These are phyloP conservation scores for Sarcophaga variegata DNA, from an alignment of 2,888 invertebrate genomes.

Conservation along the genomic window DNA sequence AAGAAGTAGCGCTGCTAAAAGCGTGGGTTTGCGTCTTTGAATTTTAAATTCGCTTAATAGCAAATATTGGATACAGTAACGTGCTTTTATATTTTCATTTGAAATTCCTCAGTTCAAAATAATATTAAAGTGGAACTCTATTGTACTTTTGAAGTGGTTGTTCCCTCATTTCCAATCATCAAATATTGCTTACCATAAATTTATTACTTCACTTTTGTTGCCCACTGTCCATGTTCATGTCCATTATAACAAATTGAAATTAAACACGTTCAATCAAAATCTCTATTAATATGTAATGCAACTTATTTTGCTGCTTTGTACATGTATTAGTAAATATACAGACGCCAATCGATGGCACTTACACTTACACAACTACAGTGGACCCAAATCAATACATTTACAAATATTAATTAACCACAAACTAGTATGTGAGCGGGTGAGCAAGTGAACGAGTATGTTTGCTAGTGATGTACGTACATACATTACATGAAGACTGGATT, in stretches of 20 bases:
- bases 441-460: not conserved
- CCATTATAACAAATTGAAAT: slow-evolving; percentile 37
- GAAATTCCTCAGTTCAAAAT: too few relatives aligned
- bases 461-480: not conserved
- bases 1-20: too few relatives aligned
- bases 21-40: too few relatives aligned
- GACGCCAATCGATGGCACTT: not conserved
- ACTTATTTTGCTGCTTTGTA: slow-evolving; percentile 29
- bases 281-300: slow-evolving; percentile 40
- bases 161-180: too few relatives aligned
- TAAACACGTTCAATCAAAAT: slow-evolving; percentile 28
- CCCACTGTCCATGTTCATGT: slow-evolving; percentile 26
- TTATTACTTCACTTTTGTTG: not conserved
- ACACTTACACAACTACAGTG: not conserved
- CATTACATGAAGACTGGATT: not conserved
- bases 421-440: not conserved
- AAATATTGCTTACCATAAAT: too few relatives aligned
- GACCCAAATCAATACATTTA: too few relatives aligned
- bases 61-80: too few relatives aligned
- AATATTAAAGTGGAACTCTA: too few relatives aligned
- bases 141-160: too few relatives aligned
- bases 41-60: too few relatives aligned
- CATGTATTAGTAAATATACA: slow-evolving; percentile 1
- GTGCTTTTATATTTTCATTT: too few relatives aligned
- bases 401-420: slow-evolving; percentile 49